Evolutionary conservation across 2,797 vertebrate genomes (phyloP), one percentile per base, ranked within the genome.

Genomic region (Acanthis flammea): DNA sequence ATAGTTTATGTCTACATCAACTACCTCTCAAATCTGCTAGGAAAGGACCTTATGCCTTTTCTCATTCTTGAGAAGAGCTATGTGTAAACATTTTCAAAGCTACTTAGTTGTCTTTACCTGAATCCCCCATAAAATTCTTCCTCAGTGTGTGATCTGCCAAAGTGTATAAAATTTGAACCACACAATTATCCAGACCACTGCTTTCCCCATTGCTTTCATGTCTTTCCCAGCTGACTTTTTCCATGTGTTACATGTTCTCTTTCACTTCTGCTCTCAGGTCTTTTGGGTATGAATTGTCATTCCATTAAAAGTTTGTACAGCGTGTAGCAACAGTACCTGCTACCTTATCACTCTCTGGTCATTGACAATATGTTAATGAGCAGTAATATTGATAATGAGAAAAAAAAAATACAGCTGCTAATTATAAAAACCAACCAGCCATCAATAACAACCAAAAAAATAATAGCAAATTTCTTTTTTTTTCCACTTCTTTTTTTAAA

Each of bases 31-130:
- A 70, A 57, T 88, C 62, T 80, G 27, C 24, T 24, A 50, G 44
- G 65, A 92, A 86, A 75, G n/a, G 62, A 23, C 25, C 9, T 86
- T 72, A 30, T 30, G 12, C 12, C 37, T 33, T 57, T 35, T 75
- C n/a, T 80, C 18, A 17, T 39, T 18, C 47, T 78, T 81, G 54
- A 50, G 66, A 89, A 81, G 30, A 78, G 54, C 58, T 67, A 7
- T 48, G 30, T 84, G 42, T 51, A 87, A 89, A 76, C 33, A 41
- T 78, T 86, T 92, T 65, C 62, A 78, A 78, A 94, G 31, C 54
- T 61, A 24, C 66, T 54, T 66, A 19, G 16, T 75, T 84, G 37
- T 51, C 28, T 28, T 84, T 24, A 35, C 53, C 47, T 47, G 39
- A 86, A 75, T 81, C 39, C 24, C 76, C 18, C 16, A 12, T 68